phyloP scores from a whole-genome alignment of 2,797 vertebrate species.

The Margarornis squamiger region DNA sequence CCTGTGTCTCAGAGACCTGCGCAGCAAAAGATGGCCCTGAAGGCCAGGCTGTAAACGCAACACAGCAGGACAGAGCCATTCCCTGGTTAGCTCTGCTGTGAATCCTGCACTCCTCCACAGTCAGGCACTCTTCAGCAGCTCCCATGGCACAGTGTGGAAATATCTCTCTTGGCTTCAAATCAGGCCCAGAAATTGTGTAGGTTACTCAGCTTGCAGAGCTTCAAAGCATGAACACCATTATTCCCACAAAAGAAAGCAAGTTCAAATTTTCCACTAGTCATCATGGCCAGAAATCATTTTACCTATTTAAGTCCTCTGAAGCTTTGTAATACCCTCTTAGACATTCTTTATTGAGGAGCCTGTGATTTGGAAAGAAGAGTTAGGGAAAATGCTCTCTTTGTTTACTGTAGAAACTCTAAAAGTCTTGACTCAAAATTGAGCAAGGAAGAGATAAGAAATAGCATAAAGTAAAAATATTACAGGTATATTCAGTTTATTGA shows the following conservation, averaged over 20 bases:
- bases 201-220: not conserved
- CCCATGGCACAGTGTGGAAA: accelerated
- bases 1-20: too few relatives aligned
- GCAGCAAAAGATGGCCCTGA: not conserved
- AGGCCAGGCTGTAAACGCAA: accelerated
- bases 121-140: not conserved
- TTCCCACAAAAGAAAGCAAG: not conserved
- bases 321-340: not conserved
- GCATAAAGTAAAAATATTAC: not conserved
- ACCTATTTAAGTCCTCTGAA: not conserved
- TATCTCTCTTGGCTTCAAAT: not conserved
- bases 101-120: not conserved
- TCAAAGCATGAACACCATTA: not conserved
- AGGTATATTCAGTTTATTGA: not conserved
- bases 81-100: not conserved
- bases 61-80: too few relatives aligned
- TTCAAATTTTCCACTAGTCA: not conserved
- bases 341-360: not conserved
- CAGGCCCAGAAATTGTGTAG: not conserved
- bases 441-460: not conserved
- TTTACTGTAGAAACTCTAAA: not conserved
- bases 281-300: not conserved
- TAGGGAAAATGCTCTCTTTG: not conserved
- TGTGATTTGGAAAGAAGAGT: not conserved
- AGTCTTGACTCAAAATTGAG: not conserved